phyloP scores from a whole-genome alignment of 2,888 invertebrate genomes.

The Ormyrus labotus region DNA sequence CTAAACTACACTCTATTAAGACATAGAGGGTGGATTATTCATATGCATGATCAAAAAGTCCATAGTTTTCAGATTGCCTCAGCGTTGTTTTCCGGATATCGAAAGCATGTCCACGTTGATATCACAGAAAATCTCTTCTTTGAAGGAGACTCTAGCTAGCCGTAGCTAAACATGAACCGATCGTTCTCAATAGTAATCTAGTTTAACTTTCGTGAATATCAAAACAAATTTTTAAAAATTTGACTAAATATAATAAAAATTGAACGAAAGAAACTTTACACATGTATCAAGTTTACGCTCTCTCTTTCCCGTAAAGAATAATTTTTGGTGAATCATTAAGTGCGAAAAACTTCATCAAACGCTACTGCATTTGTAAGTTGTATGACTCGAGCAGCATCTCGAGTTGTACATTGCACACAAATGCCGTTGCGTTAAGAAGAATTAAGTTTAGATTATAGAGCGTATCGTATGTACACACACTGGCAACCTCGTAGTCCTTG shows the following conservation, averaged over 20 bases:
- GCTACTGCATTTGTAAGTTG: slow-evolving; percentile 50
- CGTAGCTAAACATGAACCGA: slow-evolving; percentile 50
- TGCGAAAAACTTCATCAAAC: slow-evolving; percentile 49
- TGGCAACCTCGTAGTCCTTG: slow-evolving; percentile 51
- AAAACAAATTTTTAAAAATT: slow-evolving; percentile 24
- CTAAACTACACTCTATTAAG: slow-evolving; percentile 61
- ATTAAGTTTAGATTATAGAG: slow-evolving; percentile 51
- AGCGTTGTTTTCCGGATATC: slow-evolving; percentile 74
- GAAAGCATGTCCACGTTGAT: slow-evolving; percentile 71
- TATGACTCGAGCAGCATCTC: slow-evolving; percentile 59
- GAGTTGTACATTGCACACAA: slow-evolving; percentile 64
- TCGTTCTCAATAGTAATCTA: slow-evolving; percentile 57
- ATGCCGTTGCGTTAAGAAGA: slow-evolving; percentile 69
- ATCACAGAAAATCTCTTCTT: slow-evolving; percentile 59
- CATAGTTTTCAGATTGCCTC: slow-evolving; percentile 76
- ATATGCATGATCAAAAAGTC: slow-evolving; percentile 76
- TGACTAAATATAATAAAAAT: slow-evolving; percentile 50
- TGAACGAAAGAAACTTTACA: slow-evolving; percentile 54
- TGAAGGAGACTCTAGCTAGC: slow-evolving; percentile 64
- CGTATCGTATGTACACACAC: slow-evolving; percentile 51
- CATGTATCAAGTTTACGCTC: slow-evolving; percentile 67
- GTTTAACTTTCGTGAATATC: slow-evolving; percentile 22
- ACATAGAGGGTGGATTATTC: slow-evolving; percentile 65
- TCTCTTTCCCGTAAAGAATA: slow-evolving; percentile 63
- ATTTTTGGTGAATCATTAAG: slow-evolving; percentile 28